phyloP scores from a whole-genome alignment of 2,113 vertebrate genomes.

The Psettodes erumei region DNA sequence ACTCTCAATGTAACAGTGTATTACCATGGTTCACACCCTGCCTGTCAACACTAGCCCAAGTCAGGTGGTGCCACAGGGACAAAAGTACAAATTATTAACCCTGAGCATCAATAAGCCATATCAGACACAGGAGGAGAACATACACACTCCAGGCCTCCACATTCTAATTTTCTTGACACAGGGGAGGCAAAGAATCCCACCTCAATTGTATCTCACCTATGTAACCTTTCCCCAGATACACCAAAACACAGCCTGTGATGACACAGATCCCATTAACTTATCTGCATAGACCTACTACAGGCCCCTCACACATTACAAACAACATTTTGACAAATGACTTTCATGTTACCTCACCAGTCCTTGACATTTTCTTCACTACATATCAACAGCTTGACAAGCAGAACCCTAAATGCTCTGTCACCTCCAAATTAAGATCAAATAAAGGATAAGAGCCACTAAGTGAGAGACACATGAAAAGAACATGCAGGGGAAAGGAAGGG shows the following conservation, averaged over 20 bases:
- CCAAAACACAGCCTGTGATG: not conserved
- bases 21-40: no score
- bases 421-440: conserved; percentile 27
- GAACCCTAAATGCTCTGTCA: conserved; percentile 10
- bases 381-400: not conserved
- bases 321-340: not conserved
- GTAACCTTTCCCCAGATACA: not conserved
- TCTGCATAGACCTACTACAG: not conserved
- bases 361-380: not conserved
- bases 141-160: not conserved
- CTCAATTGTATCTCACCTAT: not conserved
- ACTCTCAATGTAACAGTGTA: no score
- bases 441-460: conserved; percentile 50
- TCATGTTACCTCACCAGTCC: not conserved
- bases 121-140: not conserved
- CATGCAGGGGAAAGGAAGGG: conserved; percentile 67
- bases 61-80: not conserved
- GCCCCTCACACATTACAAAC: not conserved
- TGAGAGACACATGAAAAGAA: conserved; percentile 63
- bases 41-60: not conserved
- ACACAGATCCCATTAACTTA: not conserved
- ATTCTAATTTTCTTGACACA: not conserved
- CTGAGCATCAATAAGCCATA: not conserved
- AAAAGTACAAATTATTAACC: conserved; percentile 1
- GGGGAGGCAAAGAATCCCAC: not conserved